A percentile compares a stretch with the other conserved stretches of the same genome.
Evolutionary conservation across 2,888 invertebrate genomes (phyloP).

Genomic region (Phortica magna): DNA sequence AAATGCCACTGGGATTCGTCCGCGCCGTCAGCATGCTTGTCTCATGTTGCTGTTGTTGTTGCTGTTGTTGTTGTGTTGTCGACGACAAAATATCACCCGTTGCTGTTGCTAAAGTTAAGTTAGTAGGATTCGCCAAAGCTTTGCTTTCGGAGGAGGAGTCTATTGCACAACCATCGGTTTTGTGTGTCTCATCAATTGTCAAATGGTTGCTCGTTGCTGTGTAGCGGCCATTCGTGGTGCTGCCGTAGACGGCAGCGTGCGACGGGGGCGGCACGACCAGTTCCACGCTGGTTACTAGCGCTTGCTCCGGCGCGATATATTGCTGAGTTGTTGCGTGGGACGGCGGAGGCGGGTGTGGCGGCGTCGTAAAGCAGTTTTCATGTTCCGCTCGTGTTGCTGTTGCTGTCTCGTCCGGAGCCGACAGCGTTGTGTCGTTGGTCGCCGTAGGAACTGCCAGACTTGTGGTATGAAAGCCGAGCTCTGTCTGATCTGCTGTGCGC

Average conservation of each 20-base stretch:
- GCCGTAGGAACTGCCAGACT: too few species aligned
- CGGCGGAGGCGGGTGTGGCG: neutral
- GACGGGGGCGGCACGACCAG: constrained; percentile 60
- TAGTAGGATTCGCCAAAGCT: constrained; percentile 58
- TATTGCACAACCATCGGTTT: constrained; percentile 66
- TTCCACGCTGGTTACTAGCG: constrained; percentile 63
- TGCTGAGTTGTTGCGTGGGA: constrained; percentile 3
- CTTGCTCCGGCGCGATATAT: constrained; percentile 62
- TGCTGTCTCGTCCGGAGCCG: too few species aligned
- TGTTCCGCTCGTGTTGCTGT: too few species aligned
- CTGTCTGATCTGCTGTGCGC: too few species aligned
- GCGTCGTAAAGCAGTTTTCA: too few species aligned
- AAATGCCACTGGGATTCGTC: constrained; percentile 44
- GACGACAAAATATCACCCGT: constrained; percentile 46
- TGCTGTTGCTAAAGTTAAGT: constrained; percentile 53
- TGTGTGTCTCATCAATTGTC: constrained; percentile 45
- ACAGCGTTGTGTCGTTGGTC: too few species aligned
- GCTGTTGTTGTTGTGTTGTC: constrained; percentile 4
- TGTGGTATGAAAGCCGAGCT: too few species aligned
- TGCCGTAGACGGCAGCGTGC: neutral
- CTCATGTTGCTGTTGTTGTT: neutral
- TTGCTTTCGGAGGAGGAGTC: constrained; percentile 53
- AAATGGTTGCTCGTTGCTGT: constrained; percentile 41
- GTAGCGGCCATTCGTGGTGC: neutral
- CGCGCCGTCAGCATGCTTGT: neutral